phyloP scores from a whole-genome alignment of 2,888 invertebrate species.

The Tetragnatha montana region DNA sequence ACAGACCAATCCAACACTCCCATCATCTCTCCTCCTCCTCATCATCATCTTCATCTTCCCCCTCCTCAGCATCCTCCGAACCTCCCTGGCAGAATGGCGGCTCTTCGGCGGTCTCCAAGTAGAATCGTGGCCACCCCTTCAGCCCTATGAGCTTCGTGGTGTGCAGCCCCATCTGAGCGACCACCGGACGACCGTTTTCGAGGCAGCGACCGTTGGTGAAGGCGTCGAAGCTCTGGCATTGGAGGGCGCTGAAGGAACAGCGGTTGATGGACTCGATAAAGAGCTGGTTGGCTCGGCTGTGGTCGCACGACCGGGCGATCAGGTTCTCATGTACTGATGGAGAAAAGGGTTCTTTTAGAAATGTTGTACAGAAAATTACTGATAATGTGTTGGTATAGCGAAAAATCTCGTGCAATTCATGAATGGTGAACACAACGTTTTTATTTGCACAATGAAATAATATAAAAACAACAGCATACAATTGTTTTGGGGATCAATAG shows the following conservation, averaged over 20 bases:
- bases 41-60: no score
- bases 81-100: constrained; percentile 15
- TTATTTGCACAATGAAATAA: no score
- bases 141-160: constrained; percentile 3
- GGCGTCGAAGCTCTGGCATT: constrained; percentile 18
- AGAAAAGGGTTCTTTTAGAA: no score
- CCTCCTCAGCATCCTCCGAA: no score
- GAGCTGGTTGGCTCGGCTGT: constrained; percentile 23
- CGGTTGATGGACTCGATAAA: constrained; percentile 45
- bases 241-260: constrained; percentile 26
- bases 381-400: not conserved
- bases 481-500: no score
- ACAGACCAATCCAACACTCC: no score
- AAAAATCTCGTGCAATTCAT: not conserved
- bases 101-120: constrained; percentile 23
- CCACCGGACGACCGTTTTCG: not conserved
- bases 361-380: no score
- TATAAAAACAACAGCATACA: no score
- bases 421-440: not conserved
- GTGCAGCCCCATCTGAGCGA: constrained; percentile 16
- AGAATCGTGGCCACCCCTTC: constrained; percentile 2
- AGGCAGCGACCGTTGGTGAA: constrained; percentile 23
- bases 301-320: constrained; percentile 36
- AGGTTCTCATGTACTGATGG: not conserved
- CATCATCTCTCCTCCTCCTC: no score